A percentile compares a stretch with the other conserved stretches of the same genome.
Conservation (phyloP, 23 tunicate genomes). For the Trididemnum miniatum region DNA sequence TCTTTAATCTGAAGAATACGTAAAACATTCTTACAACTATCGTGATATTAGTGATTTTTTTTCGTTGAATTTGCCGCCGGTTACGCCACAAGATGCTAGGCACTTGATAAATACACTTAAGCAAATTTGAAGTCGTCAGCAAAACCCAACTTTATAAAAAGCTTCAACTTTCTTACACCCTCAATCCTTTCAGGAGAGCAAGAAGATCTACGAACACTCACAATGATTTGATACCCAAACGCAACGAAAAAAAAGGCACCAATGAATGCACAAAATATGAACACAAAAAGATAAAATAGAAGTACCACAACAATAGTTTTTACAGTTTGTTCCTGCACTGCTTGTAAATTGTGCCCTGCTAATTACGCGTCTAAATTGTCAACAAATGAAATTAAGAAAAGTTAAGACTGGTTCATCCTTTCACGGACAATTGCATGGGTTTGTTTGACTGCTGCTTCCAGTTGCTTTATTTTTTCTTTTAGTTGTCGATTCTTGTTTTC, state of each 20-base stretch:
- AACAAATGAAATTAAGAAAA: neutral
- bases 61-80: too few species aligned
- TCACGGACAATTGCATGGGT: neutral
- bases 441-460: conserved; percentile 14
- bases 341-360: neutral
- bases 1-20: too few species aligned
- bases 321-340: too few species aligned
- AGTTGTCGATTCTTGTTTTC: conserved; percentile 11
- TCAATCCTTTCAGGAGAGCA: too few species aligned
- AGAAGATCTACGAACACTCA: neutral
- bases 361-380: neutral
- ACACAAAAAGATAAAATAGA: neutral
- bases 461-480: conserved; percentile 25
- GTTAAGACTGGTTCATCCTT: conserved; percentile 11
- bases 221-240: conserved; percentile 30
- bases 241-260: conserved; percentile 21
- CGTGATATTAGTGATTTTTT: too few species aligned
- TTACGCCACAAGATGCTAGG: too few species aligned
- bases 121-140: too few species aligned
- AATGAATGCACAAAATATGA: neutral
- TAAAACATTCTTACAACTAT: too few species aligned
- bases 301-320: neutral
- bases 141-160: too few species aligned
- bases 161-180: too few species aligned
- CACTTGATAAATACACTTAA: too few species aligned